phyloP scores from a whole-genome alignment of 2,888 invertebrate genomes.

The Athalia rosae region DNA sequence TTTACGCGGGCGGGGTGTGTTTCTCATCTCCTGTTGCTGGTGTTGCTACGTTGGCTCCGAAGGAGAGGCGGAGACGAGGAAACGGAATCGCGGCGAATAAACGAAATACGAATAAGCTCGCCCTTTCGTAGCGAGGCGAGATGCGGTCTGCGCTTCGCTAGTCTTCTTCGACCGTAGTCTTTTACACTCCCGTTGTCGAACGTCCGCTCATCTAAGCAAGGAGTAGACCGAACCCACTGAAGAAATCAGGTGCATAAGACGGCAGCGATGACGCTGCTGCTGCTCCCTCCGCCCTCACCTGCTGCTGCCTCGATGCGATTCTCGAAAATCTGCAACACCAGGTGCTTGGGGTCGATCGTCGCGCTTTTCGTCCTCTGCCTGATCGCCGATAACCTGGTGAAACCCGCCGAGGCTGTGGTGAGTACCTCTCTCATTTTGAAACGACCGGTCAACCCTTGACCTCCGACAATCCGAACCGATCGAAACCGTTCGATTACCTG shows the following conservation, averaged over 20 bases:
- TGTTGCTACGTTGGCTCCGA: neutral
- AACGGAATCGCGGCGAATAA: slow-evolving; percentile 8
- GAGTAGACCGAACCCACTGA: neutral
- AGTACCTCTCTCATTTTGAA: slow-evolving; percentile 6
- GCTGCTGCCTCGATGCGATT: neutral
- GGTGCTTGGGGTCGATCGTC: slow-evolving; percentile 13
- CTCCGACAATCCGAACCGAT: neutral
- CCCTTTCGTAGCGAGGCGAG: slow-evolving; percentile 37
- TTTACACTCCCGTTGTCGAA: slow-evolving; percentile 24
- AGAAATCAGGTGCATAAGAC: neutral
- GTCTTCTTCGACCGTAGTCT: slow-evolving; percentile 20
- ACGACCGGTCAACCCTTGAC: slow-evolving; percentile 20
- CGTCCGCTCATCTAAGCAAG: slow-evolving; percentile 2
- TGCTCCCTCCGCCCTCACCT: slow-evolving; percentile 9
- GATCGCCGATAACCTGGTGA: slow-evolving; percentile 15
- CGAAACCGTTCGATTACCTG: too few relatives aligned
- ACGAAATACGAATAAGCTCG: slow-evolving; percentile 16
- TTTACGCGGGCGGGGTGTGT: slow-evolving; percentile 1
- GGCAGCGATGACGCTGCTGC: slow-evolving; percentile 27
- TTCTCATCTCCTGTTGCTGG: slow-evolving; percentile 7
- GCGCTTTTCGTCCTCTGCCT: slow-evolving; percentile 4
- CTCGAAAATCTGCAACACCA: neutral
- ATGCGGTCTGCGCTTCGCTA: slow-evolving; percentile 37
- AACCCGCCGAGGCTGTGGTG: slow-evolving; percentile 26
- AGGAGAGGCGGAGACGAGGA: slow-evolving; percentile 4